Evolutionary conservation across 2,797 vertebrate genomes (phyloP), one percentile per base, ranked within the genome.

Genomic region (Silurus aristotelis): DNA sequence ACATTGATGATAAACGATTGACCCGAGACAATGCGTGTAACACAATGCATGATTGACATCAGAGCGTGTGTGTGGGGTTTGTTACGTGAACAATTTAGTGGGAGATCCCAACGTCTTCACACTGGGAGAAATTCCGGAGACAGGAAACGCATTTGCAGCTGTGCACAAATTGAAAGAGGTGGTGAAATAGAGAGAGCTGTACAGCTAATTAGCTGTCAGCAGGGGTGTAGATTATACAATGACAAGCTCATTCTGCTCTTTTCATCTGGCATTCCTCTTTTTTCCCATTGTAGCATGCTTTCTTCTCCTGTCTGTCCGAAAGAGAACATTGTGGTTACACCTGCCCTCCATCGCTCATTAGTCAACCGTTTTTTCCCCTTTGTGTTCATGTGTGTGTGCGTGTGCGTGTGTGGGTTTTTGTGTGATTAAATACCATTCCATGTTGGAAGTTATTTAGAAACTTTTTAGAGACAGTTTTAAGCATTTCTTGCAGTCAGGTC

Each of bases 191-290:
- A 82, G 84, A 61, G 84, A 89, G 85, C 91, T 92, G 38, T 67
- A 71, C 64, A 43, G 92, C 92, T 94, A 94, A 95, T 95, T 94
- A 91, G 90, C 91, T 93, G 91, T 90, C 87, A 80, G 92, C 90
- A 89, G 84, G 89, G 90, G 88, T 64, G 84, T 52, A 6, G 84
- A 88, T 64, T 92, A 27, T 17, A 90, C 91, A 88, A 19, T 90
- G 93, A 90, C 88, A 80, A 84, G 55, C 72, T 75, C 66, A 48
- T 77, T 56, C 67, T 75, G 60, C 67, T 84, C 68, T 70, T 63
- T 83, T 80, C 67, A 63, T 79, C 80, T 68, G 56, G 22, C 85
- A 87, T 88, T 90, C 86, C 91, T 89, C 27, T n/a, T 72, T 72
- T 70, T 13, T 14, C 19, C 13, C 22, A 4, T n/a, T 22, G 12